Evolutionary conservation across 2,797 vertebrate genomes (phyloP).

Genomic region (Hirundo rustica): DNA sequence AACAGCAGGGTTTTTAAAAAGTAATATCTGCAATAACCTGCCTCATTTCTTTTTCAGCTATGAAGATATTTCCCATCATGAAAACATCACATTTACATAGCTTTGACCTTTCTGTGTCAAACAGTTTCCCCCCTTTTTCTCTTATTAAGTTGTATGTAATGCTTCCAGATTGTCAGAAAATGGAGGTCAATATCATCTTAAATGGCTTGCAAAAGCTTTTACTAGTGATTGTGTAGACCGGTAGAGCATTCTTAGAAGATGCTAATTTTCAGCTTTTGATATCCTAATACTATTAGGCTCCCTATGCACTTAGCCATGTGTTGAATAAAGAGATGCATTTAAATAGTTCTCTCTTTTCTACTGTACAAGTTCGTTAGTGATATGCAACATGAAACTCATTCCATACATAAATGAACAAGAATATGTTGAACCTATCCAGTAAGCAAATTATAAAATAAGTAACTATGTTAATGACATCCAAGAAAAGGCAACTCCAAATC

Average conservation of each 20-base stretch:
- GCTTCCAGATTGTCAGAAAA: not conserved
- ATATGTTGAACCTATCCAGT: no score
- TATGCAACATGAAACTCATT: no score
- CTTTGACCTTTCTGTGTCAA: not conserved
- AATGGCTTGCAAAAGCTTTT: not conserved
- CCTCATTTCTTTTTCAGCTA: not conserved
- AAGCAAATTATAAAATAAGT: not conserved
- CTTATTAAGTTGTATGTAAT: not conserved
- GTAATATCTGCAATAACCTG: not conserved
- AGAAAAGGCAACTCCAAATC: not conserved
- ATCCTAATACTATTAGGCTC: not conserved
- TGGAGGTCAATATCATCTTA: not conserved
- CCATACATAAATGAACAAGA: no score
- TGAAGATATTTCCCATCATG: not conserved
- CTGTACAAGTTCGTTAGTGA: not conserved
- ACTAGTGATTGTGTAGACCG: not conserved
- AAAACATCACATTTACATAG: not conserved
- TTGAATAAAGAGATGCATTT: not conserved
- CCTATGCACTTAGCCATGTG: not conserved
- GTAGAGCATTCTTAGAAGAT: not conserved
- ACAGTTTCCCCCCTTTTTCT: not conserved
- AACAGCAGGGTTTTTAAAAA: slow-evolving; percentile 4
- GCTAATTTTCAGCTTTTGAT: not conserved
- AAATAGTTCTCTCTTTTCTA: not conserved
- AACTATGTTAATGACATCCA: not conserved